Percentiles rank a stretch among this genome's conserved stretches.
phyloP scores from a whole-genome alignment of 1,140 invertebrate species.

The Probaryconus sp. region DNA sequence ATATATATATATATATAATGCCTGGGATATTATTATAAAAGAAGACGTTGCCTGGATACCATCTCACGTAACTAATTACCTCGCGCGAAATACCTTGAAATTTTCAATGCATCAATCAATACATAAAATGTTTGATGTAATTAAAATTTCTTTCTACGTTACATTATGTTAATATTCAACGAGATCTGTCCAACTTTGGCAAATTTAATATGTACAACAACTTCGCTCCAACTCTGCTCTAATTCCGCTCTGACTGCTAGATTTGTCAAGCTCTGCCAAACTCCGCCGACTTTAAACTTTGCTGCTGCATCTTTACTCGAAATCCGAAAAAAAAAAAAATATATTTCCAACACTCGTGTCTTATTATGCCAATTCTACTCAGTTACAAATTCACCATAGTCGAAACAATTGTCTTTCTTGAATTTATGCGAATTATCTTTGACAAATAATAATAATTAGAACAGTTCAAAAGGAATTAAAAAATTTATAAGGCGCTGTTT shows the following conservation, averaged over 20 bases:
- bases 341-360: no score
- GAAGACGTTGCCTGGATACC: conserved; percentile 57
- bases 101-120: conserved; percentile 34
- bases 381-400: no score
- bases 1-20: no score
- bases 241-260: conserved; percentile 32
- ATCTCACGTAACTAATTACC: conserved; percentile 35
- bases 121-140: conserved; percentile 49
- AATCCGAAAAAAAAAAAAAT: no score
- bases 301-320: background rate
- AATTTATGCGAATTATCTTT: no score
- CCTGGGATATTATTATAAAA: conserved; percentile 53
- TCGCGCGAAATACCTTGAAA: conserved; percentile 8
- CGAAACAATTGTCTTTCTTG: no score
- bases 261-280: conserved; percentile 50
- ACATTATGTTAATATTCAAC: conserved; percentile 53
- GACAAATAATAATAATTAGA: no score
- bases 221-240: conserved; percentile 30
- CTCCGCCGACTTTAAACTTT: conserved; percentile 43
- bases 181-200: conserved; percentile 22
- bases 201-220: conserved; percentile 49
- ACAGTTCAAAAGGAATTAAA: no score
- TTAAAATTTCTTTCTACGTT: conserved; percentile 47
- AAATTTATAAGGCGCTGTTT: no score
- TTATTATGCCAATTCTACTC: no score